Conservation (phyloP, 2,113 vertebrate genomes). For the Guaruba guarouba region DNA sequence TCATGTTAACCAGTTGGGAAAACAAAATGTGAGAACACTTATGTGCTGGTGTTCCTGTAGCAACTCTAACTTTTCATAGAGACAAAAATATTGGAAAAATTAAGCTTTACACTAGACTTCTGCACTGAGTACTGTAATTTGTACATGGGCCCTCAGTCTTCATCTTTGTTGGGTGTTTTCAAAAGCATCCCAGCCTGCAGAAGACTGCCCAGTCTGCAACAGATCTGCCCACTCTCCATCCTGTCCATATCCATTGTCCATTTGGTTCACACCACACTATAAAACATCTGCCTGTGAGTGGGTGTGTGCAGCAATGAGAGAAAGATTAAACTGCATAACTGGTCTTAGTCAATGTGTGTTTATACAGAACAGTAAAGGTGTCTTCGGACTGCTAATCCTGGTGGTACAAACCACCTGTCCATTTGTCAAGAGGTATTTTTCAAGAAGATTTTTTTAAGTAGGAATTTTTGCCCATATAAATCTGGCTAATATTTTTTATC, state of each 20-base stretch:
- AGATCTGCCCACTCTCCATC: no score
- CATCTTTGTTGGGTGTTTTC: neutral
- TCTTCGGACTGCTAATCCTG: neutral
- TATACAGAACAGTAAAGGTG: neutral
- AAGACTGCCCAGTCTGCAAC: neutral
- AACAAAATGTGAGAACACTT: neutral
- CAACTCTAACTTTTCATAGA: neutral
- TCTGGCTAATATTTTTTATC: neutral
- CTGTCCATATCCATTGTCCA: neutral
- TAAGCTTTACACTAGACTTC: neutral
- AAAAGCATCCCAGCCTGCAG: neutral
- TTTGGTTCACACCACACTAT: neutral
- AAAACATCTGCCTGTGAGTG: neutral
- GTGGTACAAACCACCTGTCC: neutral
- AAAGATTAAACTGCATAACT: neutral
- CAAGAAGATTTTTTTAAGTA: neutral
- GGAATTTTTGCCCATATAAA: neutral
- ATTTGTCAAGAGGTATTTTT: neutral
- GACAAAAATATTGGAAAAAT: neutral
- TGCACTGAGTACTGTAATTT: neutral
- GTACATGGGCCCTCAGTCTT: neutral
- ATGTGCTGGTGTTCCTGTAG: neutral
- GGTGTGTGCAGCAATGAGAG: neutral
- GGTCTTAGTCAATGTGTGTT: neutral
- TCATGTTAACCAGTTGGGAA: neutral